Conservation (phyloP, 2,888 invertebrate species). For the Rhagophthalmus giganteus region DNA sequence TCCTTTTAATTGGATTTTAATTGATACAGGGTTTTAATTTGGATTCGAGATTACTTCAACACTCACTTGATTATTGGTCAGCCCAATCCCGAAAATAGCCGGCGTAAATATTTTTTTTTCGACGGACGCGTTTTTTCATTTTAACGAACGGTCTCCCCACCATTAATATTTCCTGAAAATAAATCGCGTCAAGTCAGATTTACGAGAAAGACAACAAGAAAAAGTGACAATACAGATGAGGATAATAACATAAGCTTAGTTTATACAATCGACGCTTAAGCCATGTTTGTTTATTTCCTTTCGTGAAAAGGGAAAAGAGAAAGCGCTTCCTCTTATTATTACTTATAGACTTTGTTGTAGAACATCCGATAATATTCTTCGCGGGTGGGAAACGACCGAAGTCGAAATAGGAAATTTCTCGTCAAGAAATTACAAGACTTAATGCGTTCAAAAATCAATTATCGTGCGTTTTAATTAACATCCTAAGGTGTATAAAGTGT, state of each 20-base stretch:
- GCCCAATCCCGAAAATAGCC: slow-evolving; percentile 25
- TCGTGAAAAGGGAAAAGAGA: neutral
- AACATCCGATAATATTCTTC: neutral
- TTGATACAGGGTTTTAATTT: slow-evolving; percentile 39
- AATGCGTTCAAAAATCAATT: neutral
- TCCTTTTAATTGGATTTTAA: slow-evolving; percentile 50
- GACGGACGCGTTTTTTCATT: slow-evolving; percentile 1
- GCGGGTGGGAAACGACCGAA: neutral
- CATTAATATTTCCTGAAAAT: neutral
- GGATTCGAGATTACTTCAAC: slow-evolving; percentile 30
- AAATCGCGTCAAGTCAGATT: slow-evolving; percentile 1
- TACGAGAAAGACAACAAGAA: slow-evolving; percentile 3
- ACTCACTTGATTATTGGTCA: slow-evolving; percentile 30
- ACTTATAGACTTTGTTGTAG: neutral
- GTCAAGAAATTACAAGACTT: too few species aligned
- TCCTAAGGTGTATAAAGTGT: too few species aligned
- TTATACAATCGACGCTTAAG: slow-evolving; percentile 3
- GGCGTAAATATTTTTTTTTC: slow-evolving; percentile 24
- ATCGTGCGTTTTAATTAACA: too few species aligned
- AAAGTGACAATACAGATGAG: slow-evolving; percentile 6
- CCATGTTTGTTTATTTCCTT: slow-evolving; percentile 4
- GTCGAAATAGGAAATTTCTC: neutral
- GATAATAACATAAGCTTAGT: slow-evolving; percentile 5
- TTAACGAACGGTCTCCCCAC: neutral
- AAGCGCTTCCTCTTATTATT: neutral